Conservation (phyloP, 2,113 vertebrate species). For the Callospermophilus lateralis region DNA sequence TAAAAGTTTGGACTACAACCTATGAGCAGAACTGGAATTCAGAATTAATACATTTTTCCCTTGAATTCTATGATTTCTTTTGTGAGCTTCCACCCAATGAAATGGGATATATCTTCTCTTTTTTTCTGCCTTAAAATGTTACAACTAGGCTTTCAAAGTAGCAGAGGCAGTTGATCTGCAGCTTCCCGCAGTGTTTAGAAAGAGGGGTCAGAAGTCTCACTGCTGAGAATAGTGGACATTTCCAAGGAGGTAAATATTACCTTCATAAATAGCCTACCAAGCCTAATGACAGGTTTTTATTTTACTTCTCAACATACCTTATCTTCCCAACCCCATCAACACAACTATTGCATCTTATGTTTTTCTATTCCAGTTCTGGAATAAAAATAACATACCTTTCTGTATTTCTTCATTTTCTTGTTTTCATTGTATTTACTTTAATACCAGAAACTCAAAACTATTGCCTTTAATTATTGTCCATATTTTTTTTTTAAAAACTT, state of each 20-base stretch:
- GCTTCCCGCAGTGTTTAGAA: neutral
- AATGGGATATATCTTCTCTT: neutral
- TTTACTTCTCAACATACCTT: neutral
- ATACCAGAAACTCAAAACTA: neutral
- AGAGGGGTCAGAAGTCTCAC: neutral
- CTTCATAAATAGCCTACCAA: slow-evolving; percentile 5
- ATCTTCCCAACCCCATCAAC: neutral
- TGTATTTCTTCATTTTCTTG: neutral
- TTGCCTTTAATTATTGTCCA: neutral
- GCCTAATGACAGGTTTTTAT: neutral
- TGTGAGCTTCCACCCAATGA: neutral
- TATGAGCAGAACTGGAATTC: neutral
- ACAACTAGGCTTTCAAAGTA: neutral
- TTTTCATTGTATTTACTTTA: neutral
- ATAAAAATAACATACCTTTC: neutral
- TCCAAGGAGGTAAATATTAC: slow-evolving; percentile 12
- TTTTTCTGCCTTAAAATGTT: neutral
- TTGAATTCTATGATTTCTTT: neutral
- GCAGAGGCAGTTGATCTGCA: neutral
- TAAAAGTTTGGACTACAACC: neutral
- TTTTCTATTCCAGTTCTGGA: neutral
- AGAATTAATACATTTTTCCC: neutral
- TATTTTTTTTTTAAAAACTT: neutral
- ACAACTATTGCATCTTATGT: neutral
- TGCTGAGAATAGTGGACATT: neutral